Evolutionary conservation across 1,140 invertebrate species (phyloP), one percentile per base, ranked within the genome.

Genomic region (Oryzaephilus surinamensis): DNA sequence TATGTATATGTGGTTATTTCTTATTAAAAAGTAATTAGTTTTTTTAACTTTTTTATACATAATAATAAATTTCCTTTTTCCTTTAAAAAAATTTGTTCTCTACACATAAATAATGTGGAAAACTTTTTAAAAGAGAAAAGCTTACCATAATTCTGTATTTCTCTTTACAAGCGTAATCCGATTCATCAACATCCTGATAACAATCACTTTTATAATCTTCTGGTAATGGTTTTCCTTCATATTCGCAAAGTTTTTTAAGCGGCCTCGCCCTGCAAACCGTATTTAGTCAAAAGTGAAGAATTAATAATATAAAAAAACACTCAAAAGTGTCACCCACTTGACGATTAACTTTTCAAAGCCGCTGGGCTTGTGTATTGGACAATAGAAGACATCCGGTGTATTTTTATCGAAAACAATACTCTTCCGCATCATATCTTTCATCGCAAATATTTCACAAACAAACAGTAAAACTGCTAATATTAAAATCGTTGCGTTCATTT

Each of bases 391-490:
- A 50, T 84, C 78, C 1, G 83, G 83, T 1, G 82, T 86, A 46
- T 84, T 82, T 58, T 84, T 81, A 50, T 88, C 81, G 51, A 76
- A 88, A 15, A 87, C 80, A 45, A 88, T 88, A 16, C 77, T 80
- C 60, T 86, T 85, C 18, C 81, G 60, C 66, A 84, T 74, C 72
- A 86, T 79, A 47, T 85, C 81, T 21, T 76, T 78, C n/a, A 39
- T 40, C 14, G 15, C 38, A 16, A n/a, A n/a, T n/a, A n/a, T n/a
- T n/a, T n/a, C n/a, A n/a, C n/a, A n/a, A n/a, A n/a, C n/a, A n/a
- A n/a, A n/a, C n/a, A n/a, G n/a, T n/a, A n/a, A n/a, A n/a, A n/a
- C n/a, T n/a, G n/a, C n/a, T n/a, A n/a, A n/a, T n/a, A n/a, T n/a
- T n/a, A n/a, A n/a, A n/a, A n/a, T n/a, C n/a, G n/a, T n/a, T n/a